These are phyloP conservation scores for Aplodontia rufa DNA, from an alignment of 2,113 vertebrate species.

Conservation along the genomic window DNA sequence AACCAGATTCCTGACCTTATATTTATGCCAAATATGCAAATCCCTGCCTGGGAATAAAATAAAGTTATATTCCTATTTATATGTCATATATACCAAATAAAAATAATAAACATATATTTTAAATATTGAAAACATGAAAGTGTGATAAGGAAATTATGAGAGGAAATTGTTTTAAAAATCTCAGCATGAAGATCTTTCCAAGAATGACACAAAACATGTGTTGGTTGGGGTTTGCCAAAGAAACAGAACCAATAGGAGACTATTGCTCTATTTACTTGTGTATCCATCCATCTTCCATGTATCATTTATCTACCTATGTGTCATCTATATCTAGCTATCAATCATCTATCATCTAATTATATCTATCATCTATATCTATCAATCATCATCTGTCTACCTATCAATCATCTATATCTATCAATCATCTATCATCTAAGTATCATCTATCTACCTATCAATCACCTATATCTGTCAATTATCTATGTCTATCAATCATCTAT, in stretches of 20 bases:
- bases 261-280: too few relatives aligned
- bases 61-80: neutral
- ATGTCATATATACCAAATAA: neutral
- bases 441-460: neutral
- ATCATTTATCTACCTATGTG: neutral
- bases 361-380: too few relatives aligned
- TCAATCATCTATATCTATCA: neutral
- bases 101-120: neutral
- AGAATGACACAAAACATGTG: neutral
- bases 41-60: neutral
- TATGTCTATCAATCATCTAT: neutral
- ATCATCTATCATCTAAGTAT: neutral
- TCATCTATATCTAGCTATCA: neutral
- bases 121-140: neutral
- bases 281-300: neutral
- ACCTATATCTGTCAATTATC: too few relatives aligned
- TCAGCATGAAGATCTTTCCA: neutral
- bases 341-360: too few relatives aligned
- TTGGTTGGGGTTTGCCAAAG: neutral
- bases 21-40: neutral
- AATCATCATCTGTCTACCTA: neutral
- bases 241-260: neutral
- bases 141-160: neutral
- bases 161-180: neutral
- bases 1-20: neutral